Base-by-base conservation (phyloP, 23 tunicate species). In the Ascidia mentula region DNA sequence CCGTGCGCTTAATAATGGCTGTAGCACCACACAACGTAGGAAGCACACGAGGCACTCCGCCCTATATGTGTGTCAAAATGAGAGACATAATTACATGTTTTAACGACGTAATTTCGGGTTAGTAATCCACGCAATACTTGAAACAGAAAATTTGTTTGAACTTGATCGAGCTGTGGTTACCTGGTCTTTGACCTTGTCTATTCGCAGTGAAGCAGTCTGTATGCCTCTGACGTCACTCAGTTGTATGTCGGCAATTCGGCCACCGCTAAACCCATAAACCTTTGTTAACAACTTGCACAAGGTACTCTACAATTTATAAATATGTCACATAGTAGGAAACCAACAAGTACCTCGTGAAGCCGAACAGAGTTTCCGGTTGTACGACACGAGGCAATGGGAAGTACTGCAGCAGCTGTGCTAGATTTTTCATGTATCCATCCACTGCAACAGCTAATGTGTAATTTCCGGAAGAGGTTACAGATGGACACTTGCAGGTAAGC, bases 141-240 rank as follows among this genome's bases (percentile, higher is more conserved):
- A n/a, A n/a, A n/a, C n/a, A n/a, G n/a, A n/a, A n/a, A n/a, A n/a
- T n/a, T n/a, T n/a, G n/a, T n/a, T n/a, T n/a, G n/a, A n/a, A n/a
- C n/a, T n/a, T n/a, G n/a, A n/a, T n/a, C n/a, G n/a, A n/a, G 65
- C 24, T 53, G 22, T 3, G 65, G 12, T 5, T 9, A 53, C 65
- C 65, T 53, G 65, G 24, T 26, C 28, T 53, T 53, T 53, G 22
- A 26, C 65, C 28, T 28, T 28, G 65, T 53, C 65, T 20, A 53
- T 28, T 20, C 22, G 65, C 22, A 53, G 65, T 53, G 65, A 53
- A 26, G 65, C 65, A 9, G 65, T 53, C 13, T 53, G 65, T 3
- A 53, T 28, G 65, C 65, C 65, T 28, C 65, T 53, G 65, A 53
- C 65, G 65, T 53, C 65, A 53, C 24, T 53, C 12, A 53, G 65